A percentile compares a stretch with the other conserved stretches of the same genome.
phyloP scores from a whole-genome alignment of 1,140 invertebrate genomes.

The Dolichoris vasculosae region DNA sequence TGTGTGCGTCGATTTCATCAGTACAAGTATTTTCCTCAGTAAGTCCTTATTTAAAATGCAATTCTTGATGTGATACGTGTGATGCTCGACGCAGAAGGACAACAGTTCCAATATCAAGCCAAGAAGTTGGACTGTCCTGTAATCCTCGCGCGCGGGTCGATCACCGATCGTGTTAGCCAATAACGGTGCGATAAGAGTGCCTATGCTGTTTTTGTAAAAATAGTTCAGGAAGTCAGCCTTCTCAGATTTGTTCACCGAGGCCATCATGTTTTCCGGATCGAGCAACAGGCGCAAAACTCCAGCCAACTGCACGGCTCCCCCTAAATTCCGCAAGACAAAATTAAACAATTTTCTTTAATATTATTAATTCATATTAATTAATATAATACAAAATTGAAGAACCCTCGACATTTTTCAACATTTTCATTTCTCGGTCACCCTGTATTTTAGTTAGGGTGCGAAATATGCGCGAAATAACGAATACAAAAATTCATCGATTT shows the following conservation, averaged over 20 bases:
- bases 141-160: slow-evolving; percentile 92
- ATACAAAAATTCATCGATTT: too few relatives aligned
- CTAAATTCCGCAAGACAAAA: slow-evolving; percentile 65
- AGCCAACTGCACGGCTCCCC: slow-evolving; percentile 96
- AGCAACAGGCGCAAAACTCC: slow-evolving; percentile 94
- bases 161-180: slow-evolving; percentile 92
- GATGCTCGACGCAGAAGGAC: slow-evolving; percentile 99
- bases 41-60: slow-evolving; percentile 98
- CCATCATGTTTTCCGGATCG: slow-evolving; percentile 99
- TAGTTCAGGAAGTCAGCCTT: slow-evolving; percentile 98
- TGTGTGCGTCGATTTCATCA: slow-evolving; percentile 98
- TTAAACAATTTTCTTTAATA: neutral
- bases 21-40: slow-evolving; percentile 92
- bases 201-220: slow-evolving; percentile 99
- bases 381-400: too few relatives aligned
- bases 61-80: slow-evolving; percentile 99
- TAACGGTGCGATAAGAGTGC: slow-evolving; percentile 93
- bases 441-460: too few relatives aligned
- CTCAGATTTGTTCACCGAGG: slow-evolving; percentile 94
- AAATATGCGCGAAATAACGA: too few relatives aligned
- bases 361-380: too few relatives aligned
- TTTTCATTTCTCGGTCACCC: too few relatives aligned
- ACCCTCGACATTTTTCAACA: too few relatives aligned
- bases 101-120: slow-evolving; percentile 96
- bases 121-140: slow-evolving; percentile 95